Evolutionary conservation across 2,797 vertebrate species (phyloP), one percentile per base, ranked within the genome.

Genomic region (Pyrocephalus nanus): DNA sequence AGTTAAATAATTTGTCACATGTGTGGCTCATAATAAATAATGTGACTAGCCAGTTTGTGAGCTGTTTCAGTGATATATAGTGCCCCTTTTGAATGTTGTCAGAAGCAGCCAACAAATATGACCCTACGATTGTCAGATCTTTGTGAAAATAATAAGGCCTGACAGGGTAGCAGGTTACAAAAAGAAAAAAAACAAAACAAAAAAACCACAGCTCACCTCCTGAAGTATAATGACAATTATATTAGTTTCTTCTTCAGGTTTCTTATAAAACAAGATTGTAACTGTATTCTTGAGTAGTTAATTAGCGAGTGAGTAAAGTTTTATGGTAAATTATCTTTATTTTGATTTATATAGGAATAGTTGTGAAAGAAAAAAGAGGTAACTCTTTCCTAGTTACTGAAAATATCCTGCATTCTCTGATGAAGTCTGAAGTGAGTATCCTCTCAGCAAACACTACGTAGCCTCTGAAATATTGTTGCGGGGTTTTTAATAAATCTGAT

Each of bases 1-100:
- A 98, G 98, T 98, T 99, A 98, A 98, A 99, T 99, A 98, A 99
- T 99, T 99, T 99, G 98, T 99, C 98, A 99, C 98, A 98, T 99
- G 97, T 98, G 98, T 97, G 97, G 98, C 98, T 98, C 97, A 95
- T 98, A 98, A 99, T 99, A 98, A 99, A 99, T 99, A 98, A 99
- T 97, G 95, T 97, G 97, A 96, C 97, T 97, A 94, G 97, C 97
- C 96, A 92, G 96, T 97, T 97, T 97, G 96, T 94, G 96, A 97
- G 97, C 97, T 97, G 97, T 97, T 97, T 96, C 80, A 20, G 95
- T 98, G 98, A 98, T 98, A 98, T 98, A 98, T 98, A 95, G 97
- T 91, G 88, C 97, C 95, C 97, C 93, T 97, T 98, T 98, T 98
- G 98, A 98, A 98, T 97, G 96, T 86, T 97, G 97, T 98, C 96